phyloP scores from a whole-genome alignment of 1,140 invertebrate genomes.

The Nebria ingens region DNA sequence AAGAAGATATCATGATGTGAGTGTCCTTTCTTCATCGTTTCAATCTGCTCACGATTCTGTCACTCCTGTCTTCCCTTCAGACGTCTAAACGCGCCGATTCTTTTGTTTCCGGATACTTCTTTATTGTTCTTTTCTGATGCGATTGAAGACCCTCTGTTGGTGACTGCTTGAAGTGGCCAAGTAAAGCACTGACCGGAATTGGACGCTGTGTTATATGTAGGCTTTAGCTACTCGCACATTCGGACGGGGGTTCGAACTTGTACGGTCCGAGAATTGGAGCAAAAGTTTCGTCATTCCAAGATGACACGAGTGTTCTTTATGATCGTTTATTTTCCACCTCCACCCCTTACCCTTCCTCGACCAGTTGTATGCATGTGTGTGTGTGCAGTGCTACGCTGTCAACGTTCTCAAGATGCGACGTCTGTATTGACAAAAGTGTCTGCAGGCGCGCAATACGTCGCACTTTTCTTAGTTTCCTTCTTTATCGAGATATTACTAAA shows the following conservation, averaged over 20 bases:
- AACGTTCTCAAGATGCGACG: neutral
- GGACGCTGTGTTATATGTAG: neutral
- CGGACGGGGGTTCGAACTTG: too few species aligned
- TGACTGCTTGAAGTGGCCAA: conserved; percentile 7
- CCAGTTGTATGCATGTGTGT: neutral
- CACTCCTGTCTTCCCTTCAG: too few species aligned
- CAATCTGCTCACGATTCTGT: neutral
- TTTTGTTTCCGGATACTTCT: conserved; percentile 3
- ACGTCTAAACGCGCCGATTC: neutral
- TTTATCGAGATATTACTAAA: too few species aligned
- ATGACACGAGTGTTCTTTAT: conserved; percentile 15
- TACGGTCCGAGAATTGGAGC: conserved; percentile 11
- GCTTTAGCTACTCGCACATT: too few species aligned
- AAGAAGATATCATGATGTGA: neutral
- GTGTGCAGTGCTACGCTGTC: neutral
- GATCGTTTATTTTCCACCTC: neutral
- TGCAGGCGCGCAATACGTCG: neutral
- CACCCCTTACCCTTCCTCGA: neutral
- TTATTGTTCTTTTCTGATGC: conserved; percentile 8
- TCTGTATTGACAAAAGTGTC: conserved; percentile 13
- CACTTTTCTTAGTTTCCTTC: neutral
- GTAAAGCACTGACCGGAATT: conserved; percentile 3
- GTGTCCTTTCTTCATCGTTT: neutral
- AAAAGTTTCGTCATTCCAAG: conserved; percentile 14
- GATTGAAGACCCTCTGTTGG: neutral